phyloP scores from a whole-genome alignment of 2,888 invertebrate genomes.

The Tinea trinotella region DNA sequence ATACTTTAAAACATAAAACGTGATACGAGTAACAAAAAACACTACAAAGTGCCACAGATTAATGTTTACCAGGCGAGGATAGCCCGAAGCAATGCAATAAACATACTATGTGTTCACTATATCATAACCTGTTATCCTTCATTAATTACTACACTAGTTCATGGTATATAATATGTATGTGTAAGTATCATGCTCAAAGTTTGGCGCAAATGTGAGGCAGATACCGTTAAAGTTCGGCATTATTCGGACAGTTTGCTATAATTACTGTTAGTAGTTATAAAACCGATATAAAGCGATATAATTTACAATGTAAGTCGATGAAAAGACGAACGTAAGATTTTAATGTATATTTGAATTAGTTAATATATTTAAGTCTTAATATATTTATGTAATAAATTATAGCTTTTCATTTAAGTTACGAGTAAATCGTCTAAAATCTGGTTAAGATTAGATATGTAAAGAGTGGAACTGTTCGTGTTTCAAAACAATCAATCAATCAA shows the following conservation, averaged over 20 bases:
- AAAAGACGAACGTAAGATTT: not conserved
- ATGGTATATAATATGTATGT: not conserved
- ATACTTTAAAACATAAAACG: no score
- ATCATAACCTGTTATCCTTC: conserved; percentile 9
- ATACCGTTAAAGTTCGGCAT: not conserved
- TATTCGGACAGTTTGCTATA: not conserved
- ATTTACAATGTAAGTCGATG: not conserved
- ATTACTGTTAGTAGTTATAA: not conserved
- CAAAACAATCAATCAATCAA: no score
- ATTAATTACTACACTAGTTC: not conserved
- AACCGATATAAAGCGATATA: conserved; percentile 3
- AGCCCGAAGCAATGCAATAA: conserved; percentile 18
- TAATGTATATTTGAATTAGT: no score
- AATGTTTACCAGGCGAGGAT: not conserved
- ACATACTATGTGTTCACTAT: not conserved
- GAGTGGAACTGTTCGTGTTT: no score
- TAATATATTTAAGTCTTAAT: no score
- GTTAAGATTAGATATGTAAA: no score
- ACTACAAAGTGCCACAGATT: not conserved
- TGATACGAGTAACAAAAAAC: not conserved
- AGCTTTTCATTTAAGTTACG: no score
- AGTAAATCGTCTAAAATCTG: no score
- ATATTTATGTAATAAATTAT: no score
- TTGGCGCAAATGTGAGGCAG: conserved; percentile 1
- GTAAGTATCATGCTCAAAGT: not conserved